These are phyloP conservation scores for Lerema accius DNA, from an alignment of 1,140 invertebrate species.

Conservation along the genomic window DNA sequence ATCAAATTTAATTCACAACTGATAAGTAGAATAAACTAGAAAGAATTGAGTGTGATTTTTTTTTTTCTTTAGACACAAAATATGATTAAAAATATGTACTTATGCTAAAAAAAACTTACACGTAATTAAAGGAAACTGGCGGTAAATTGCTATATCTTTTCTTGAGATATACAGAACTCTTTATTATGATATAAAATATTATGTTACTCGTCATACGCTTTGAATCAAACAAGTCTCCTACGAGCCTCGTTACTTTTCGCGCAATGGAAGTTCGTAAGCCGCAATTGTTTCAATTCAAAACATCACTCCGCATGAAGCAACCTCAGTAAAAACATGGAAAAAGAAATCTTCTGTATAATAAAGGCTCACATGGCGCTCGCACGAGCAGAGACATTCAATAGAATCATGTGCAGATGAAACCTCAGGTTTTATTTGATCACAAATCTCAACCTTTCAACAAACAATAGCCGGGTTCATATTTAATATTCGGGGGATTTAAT, in stretches of 20 bases:
- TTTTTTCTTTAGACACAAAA: too few relatives aligned
- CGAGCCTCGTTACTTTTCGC: slow-evolving; percentile 8
- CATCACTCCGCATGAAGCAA: slow-evolving; percentile 24
- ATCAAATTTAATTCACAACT: too few relatives aligned
- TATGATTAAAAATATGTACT: too few relatives aligned
- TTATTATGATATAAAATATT: too few relatives aligned
- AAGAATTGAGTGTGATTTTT: too few relatives aligned
- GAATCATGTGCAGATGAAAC: slow-evolving; percentile 23
- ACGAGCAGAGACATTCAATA: slow-evolving; percentile 15
- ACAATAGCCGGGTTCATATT: not conserved
- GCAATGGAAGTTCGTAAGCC: slow-evolving; percentile 26
- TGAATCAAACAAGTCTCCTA: not conserved
- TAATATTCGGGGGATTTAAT: slow-evolving; percentile 21
- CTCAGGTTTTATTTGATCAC: slow-evolving; percentile 26
- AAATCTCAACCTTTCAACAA: slow-evolving; percentile 23
- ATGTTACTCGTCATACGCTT: not conserved
- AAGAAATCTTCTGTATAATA: slow-evolving; percentile 22
- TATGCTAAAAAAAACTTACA: too few relatives aligned
- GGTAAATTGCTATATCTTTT: not conserved
- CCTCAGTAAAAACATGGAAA: slow-evolving; percentile 23
- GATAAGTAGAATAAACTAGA: too few relatives aligned
- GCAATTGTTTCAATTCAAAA: slow-evolving; percentile 30
- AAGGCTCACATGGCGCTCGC: slow-evolving; percentile 5
- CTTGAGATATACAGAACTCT: too few relatives aligned
- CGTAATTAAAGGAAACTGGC: too few relatives aligned